Conservation (phyloP, 2,888 invertebrate genomes). For the Nomada ferruginata region DNA sequence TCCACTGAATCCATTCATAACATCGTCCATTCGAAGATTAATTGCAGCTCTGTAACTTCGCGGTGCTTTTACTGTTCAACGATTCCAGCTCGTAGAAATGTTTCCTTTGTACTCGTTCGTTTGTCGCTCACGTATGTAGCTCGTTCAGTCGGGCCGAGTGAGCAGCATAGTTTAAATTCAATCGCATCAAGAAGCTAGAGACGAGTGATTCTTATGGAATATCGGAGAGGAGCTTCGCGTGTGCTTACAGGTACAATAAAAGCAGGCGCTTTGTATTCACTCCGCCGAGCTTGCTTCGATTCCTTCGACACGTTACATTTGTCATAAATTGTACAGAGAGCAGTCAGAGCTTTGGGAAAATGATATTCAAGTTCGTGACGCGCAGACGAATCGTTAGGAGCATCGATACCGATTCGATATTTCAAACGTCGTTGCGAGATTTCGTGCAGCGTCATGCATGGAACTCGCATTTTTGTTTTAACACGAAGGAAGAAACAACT, state of each 20-base stretch:
- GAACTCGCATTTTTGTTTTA: background rate
- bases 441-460: background rate
- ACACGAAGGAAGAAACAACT: background rate
- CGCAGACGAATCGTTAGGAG: conserved; percentile 1
- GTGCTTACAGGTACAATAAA: conserved; percentile 13
- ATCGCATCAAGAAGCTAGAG: background rate
- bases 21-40: no score
- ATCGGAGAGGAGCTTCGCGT: background rate
- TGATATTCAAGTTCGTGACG: conserved; percentile 26
- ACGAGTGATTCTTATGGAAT: conserved; percentile 28
- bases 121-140: background rate
- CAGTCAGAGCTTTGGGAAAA: background rate
- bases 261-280: conserved; percentile 31
- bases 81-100: no score
- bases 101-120: background rate
- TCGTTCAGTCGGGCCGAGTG: background rate
- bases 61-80: no score
- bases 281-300: background rate
- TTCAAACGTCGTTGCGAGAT: background rate
- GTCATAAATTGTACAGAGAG: background rate
- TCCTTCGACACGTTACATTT: conserved; percentile 22
- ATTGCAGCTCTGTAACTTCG: no score
- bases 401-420: background rate
- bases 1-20: no score
- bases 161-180: conserved; percentile 11